Percentiles rank a stretch among this genome's conserved stretches.
These are phyloP conservation scores for Stylophora pistillata DNA, from an alignment of 64 coral and sea anemone genomes.

Conservation along the genomic window DNA sequence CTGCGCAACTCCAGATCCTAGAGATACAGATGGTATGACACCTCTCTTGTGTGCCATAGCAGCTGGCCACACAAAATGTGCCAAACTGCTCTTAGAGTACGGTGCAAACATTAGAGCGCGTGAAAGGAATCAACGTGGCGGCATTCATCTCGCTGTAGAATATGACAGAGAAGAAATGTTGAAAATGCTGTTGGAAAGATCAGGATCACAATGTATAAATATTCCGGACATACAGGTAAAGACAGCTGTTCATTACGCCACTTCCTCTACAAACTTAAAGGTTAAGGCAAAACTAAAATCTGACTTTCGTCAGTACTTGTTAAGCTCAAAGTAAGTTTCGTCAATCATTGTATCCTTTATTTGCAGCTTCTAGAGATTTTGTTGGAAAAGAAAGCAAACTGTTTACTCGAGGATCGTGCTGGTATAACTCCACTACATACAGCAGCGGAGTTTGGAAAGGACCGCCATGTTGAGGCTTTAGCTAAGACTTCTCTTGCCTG, in stretches of 20 bases:
- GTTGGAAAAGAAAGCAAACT: conserved; percentile 59
- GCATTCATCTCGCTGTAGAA: conserved; percentile 80
- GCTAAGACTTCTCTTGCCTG: conserved; percentile 37
- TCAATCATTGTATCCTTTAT: not conserved
- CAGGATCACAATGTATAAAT: conserved; percentile 48
- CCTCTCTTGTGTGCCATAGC: conserved; percentile 68
- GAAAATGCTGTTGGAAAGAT: conserved; percentile 49
- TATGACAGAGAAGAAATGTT: conserved; percentile 59
- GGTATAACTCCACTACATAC: conserved; percentile 70
- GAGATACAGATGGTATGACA: conserved; percentile 53
- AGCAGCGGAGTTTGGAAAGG: conserved; percentile 59
- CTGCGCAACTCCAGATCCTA: conserved; percentile 28
- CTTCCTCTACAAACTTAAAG: conserved; percentile 31
- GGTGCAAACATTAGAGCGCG: conserved; percentile 59
- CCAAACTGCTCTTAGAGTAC: conserved; percentile 35
- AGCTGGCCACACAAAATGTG: conserved; percentile 47
- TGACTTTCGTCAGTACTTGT: no score
- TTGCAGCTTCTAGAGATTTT: conserved; percentile 63
- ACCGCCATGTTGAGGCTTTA: conserved; percentile 60
- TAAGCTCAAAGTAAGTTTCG: no score
- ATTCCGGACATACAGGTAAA: conserved; percentile 60
- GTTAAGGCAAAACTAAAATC: not conserved
- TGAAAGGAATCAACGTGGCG: conserved; percentile 32
- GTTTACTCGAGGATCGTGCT: conserved; percentile 51
- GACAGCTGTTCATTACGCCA: conserved; percentile 76